These are phyloP conservation scores for Trematocara caparti DNA, from an alignment of 2,797 vertebrate genomes.

Conservation along the genomic window DNA sequence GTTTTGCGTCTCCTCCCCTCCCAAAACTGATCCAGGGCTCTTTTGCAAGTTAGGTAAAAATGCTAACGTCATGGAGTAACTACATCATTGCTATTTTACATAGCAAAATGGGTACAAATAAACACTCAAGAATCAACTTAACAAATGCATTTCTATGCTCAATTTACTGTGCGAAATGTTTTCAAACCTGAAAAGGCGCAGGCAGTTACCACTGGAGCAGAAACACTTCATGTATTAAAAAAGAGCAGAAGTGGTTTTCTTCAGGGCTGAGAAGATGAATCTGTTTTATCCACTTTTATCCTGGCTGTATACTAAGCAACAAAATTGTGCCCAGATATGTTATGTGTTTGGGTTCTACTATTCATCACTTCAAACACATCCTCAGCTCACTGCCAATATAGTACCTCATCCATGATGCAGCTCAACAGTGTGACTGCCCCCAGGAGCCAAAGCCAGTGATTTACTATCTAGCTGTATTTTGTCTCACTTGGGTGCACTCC, in stretches of 20 bases:
- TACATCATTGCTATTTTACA: not conserved
- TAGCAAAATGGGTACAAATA: not conserved
- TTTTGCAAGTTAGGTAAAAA: not conserved
- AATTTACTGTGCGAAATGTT: not conserved
- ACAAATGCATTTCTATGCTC: not conserved
- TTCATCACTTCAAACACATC: constrained; percentile 63
- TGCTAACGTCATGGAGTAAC: not conserved
- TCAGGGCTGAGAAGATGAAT: constrained; percentile 47
- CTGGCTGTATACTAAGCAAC: constrained; percentile 40
- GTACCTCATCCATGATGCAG: constrained; percentile 43
- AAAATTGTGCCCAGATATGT: constrained; percentile 46
- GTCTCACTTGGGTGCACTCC: constrained; percentile 62
- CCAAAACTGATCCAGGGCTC: not conserved
- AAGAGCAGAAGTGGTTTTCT: constrained; percentile 27
- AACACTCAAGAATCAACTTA: not conserved
- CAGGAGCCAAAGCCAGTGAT: constrained; percentile 60
- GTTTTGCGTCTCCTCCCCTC: not conserved
- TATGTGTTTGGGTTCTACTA: constrained; percentile 54
- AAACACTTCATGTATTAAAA: not conserved
- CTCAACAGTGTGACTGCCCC: constrained; percentile 48
- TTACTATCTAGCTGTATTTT: constrained; percentile 70
- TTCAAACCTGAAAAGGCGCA: not conserved
- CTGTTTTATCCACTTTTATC: constrained; percentile 44
- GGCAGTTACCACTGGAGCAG: not conserved
- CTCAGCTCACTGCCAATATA: constrained; percentile 51